Evolutionary conservation across 2,113 vertebrate species (phyloP).

Genomic region (Dicrurus megarhynchus): DNA sequence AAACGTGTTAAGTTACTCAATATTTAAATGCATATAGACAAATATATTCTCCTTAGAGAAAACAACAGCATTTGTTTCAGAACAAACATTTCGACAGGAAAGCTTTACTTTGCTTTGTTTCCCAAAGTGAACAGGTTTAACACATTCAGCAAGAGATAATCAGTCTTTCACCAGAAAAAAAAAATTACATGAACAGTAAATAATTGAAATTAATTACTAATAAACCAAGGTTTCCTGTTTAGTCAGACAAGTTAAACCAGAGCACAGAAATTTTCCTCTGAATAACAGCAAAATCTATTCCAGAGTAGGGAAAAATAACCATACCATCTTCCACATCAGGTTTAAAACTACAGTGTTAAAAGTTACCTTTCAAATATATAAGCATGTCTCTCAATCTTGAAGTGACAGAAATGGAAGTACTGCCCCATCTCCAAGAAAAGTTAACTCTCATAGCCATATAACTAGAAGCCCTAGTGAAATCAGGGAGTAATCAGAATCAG

Average conservation of each 20-base stretch:
- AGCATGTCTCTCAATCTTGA: neutral
- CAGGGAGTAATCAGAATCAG: neutral
- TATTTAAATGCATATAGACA: neutral
- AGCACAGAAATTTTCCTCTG: neutral
- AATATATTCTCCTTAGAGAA: neutral
- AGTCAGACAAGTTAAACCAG: neutral
- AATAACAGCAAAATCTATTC: neutral
- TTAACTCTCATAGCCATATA: neutral
- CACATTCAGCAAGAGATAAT: neutral
- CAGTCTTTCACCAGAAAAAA: neutral
- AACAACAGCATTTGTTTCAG: constrained; percentile 2
- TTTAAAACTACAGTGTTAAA: neutral
- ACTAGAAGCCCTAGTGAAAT: neutral
- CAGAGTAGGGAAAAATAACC: neutral
- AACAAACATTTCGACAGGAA: constrained; percentile 18
- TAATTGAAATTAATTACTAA: neutral
- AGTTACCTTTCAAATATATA: neutral
- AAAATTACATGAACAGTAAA: neutral
- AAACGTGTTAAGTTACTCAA: neutral
- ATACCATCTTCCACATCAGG: neutral
- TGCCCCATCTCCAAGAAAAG: neutral
- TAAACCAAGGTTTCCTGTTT: neutral
- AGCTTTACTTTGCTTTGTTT: neutral
- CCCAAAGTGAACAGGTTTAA: neutral
- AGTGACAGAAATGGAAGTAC: neutral